These are phyloP conservation scores for Sweltsa coloradensis DNA, from an alignment of 1,140 invertebrate genomes.

Conservation along the genomic window DNA sequence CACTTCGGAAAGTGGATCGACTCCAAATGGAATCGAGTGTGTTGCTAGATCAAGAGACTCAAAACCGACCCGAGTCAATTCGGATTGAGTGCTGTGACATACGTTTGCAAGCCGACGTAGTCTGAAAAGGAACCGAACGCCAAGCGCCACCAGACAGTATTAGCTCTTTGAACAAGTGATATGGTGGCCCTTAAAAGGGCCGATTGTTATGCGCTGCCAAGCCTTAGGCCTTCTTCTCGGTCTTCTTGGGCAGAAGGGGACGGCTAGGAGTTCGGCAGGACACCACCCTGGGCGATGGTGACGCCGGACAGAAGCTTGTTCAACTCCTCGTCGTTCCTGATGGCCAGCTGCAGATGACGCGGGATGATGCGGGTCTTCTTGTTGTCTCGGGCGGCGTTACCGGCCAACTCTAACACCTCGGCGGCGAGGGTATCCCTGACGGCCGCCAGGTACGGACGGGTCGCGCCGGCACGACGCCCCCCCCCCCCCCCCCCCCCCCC, in stretches of 20 bases:
- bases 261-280: conserved; percentile 65
- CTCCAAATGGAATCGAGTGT: too few species aligned
- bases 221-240: conserved; percentile 25
- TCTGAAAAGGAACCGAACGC: too few species aligned
- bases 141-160: too few species aligned
- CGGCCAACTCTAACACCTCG: conserved; percentile 42
- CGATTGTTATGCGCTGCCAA: too few species aligned
- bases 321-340: conserved; percentile 70
- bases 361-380: conserved; percentile 51
- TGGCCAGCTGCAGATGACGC: conserved; percentile 60
- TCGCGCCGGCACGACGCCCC: too few species aligned
- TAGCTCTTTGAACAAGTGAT: too few species aligned
- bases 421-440: conserved; percentile 43
- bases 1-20: too few species aligned
- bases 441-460: conserved; percentile 54
- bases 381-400: conserved; percentile 37
- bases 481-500: too few species aligned
- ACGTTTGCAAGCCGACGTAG: too few species aligned
- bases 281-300: conserved; percentile 73
- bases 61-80: too few species aligned
- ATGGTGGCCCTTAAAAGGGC: conserved; percentile 5
- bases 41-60: too few species aligned
- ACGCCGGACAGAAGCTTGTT: conserved; percentile 64
- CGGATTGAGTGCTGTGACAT: too few species aligned
- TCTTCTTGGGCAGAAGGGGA: conserved; percentile 59